Evolutionary conservation across 1,140 invertebrate genomes (phyloP).

Genomic region (Pygmarrhopalites habei): DNA sequence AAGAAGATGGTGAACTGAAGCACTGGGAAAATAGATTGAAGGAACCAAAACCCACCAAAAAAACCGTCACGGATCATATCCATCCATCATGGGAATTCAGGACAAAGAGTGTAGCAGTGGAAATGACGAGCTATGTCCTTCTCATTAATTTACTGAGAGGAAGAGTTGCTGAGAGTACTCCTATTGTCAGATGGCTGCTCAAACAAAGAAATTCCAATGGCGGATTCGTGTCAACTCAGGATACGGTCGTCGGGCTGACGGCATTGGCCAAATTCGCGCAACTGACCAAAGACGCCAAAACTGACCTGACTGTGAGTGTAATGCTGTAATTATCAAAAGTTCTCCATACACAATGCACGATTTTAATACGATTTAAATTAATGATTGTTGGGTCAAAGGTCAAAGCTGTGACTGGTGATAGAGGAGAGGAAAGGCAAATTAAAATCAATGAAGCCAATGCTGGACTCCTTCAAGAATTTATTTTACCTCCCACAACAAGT

Average conservation of each 20-base stretch:
- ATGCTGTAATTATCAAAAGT: no score
- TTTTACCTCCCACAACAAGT: constrained; percentile 51
- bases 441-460: no score
- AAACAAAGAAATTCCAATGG: constrained; percentile 70
- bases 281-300: not conserved
- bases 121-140: constrained; percentile 78
- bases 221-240: constrained; percentile 73
- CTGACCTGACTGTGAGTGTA: constrained; percentile 12
- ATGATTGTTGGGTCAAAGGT: no score
- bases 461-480: constrained; percentile 9
- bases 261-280: constrained; percentile 27
- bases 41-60: no score
- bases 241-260: constrained; percentile 39
- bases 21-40: constrained; percentile 48
- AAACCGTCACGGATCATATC: no score
- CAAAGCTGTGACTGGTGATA: no score
- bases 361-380: no score
- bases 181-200: constrained; percentile 76
- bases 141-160: constrained; percentile 58
- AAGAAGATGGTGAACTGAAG: constrained; percentile 51
- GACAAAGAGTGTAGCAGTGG: constrained; percentile 60
- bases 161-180: constrained; percentile 60
- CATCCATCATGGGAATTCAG: not conserved
- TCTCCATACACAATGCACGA: no score
- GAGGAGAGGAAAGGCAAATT: no score